Evolutionary conservation across 2,888 invertebrate species (phyloP).

Genomic region (Luffia ferchaultella): DNA sequence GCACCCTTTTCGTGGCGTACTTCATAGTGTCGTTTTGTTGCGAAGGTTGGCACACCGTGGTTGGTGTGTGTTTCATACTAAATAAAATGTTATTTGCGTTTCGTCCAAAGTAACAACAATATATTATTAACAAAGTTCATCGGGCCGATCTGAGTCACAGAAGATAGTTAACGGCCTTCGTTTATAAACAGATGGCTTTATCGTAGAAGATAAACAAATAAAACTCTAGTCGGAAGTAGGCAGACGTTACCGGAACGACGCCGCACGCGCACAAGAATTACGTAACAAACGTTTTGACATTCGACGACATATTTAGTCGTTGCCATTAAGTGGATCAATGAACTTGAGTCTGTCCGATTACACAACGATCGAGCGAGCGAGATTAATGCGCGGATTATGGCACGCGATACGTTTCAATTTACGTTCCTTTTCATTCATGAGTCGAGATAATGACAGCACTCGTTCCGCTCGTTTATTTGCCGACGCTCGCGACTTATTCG

Average conservation of each 20-base stretch:
- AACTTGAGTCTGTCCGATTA: constrained; percentile 56
- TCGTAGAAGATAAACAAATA: not conserved
- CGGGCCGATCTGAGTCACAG: too few relatives aligned
- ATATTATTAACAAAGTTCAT: too few relatives aligned
- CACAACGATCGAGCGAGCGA: constrained; percentile 62
- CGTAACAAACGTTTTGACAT: constrained; percentile 63
- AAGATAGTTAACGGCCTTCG: too few relatives aligned
- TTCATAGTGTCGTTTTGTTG: too few relatives aligned
- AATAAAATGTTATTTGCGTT: too few relatives aligned
- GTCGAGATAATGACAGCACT: constrained; percentile 53
- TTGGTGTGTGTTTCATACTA: too few relatives aligned
- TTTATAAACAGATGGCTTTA: not conserved
- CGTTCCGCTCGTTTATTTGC: constrained; percentile 49
- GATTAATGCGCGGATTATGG: constrained; percentile 66
- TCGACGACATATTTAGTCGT: constrained; percentile 62
- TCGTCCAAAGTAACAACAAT: too few relatives aligned
- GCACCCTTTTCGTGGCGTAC: too few relatives aligned
- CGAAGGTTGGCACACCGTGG: too few relatives aligned
- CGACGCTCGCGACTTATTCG: constrained; percentile 3
- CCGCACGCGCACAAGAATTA: constrained; percentile 43
- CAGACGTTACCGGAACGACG: constrained; percentile 23
- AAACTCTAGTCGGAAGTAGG: constrained; percentile 27
- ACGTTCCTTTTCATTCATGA: constrained; percentile 63
- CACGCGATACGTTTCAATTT: constrained; percentile 65
- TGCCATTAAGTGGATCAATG: constrained; percentile 64